Conservation (phyloP, 1,140 invertebrate genomes). For the Drosophila melanogaster region DNA sequence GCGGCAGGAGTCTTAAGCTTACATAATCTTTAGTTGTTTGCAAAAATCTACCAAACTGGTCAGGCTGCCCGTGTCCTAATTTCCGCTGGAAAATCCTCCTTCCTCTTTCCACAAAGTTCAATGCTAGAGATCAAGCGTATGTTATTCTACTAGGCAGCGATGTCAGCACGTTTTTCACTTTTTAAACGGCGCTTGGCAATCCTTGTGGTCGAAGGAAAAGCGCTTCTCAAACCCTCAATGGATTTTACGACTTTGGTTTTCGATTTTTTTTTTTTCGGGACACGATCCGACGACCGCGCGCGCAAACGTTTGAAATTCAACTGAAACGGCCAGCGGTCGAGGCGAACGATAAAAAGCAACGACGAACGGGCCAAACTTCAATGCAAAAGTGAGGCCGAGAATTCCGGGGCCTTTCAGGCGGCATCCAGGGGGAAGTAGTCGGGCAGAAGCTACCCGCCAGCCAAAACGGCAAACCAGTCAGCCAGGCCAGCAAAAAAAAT, state of each 20-base stretch:
- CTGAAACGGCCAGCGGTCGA: constrained; percentile 63
- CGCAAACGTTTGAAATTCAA: constrained; percentile 78
- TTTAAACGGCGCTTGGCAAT: constrained; percentile 2
- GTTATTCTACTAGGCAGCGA: background rate
- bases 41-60: constrained; percentile 23
- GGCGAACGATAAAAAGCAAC: constrained; percentile 67
- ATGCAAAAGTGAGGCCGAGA: constrained; percentile 16
- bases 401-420: constrained; percentile 3
- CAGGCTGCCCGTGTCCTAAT: constrained; percentile 36
- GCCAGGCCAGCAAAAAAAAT: constrained; percentile 45
- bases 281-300: constrained; percentile 62
- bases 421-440: constrained; percentile 22
- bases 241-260: constrained; percentile 14
- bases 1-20: constrained; percentile 16
- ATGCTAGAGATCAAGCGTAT: constrained; percentile 19
- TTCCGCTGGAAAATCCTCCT: constrained; percentile 3
- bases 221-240: constrained; percentile 18
- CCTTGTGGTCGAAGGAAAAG: constrained; percentile 9
- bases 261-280: constrained; percentile 19
- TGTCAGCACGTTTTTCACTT: constrained; percentile 42
- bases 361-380: constrained; percentile 44
- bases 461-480: constrained; percentile 67
- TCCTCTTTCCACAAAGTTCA: constrained; percentile 13
- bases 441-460: constrained; percentile 74
- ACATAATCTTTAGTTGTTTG: constrained; percentile 45